Conservation (phyloP, 2,113 vertebrate species). For the Tetraodon nigroviridis region DNA sequence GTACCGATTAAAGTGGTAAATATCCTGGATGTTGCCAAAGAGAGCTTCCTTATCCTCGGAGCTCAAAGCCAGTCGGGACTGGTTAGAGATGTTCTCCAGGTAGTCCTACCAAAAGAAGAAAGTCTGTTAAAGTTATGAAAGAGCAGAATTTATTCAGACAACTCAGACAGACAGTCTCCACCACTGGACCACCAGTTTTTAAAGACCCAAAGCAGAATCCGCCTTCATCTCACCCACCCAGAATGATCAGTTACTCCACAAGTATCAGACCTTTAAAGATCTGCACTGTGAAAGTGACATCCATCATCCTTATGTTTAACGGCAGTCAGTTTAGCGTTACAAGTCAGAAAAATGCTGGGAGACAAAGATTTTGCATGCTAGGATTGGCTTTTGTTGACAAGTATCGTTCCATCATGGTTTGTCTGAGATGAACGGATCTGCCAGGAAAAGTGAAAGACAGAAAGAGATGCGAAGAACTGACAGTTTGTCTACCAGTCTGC, state of each 20-base stretch:
- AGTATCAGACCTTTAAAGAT: too few relatives aligned
- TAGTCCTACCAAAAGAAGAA: conserved; percentile 80
- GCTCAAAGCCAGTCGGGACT: conserved; percentile 82
- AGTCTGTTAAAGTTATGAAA: not conserved
- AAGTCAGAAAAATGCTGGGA: not conserved
- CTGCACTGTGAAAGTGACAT: too few relatives aligned
- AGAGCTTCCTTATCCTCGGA: conserved; percentile 86
- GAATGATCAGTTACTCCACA: too few relatives aligned
- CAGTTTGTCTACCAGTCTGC: not conserved
- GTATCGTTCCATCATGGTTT: conserved; percentile 33
- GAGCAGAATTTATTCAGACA: conserved; percentile 1
- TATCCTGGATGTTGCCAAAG: conserved; percentile 94
- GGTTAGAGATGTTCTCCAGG: conserved; percentile 87
- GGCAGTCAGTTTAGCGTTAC: too few relatives aligned
- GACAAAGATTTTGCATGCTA: not conserved
- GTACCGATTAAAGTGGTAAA: conserved; percentile 94
- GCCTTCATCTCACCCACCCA: not conserved
- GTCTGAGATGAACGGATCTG: conserved; percentile 18
- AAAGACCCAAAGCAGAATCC: not conserved
- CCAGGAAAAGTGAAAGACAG: conserved; percentile 24
- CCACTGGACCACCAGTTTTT: too few relatives aligned
- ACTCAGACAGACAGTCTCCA: not conserved
- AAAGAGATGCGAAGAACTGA: not conserved
- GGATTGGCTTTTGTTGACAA: not conserved
- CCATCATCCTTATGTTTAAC: too few relatives aligned